phyloP scores from a whole-genome alignment of 2,888 invertebrate genomes.

The Empis stercorea region DNA sequence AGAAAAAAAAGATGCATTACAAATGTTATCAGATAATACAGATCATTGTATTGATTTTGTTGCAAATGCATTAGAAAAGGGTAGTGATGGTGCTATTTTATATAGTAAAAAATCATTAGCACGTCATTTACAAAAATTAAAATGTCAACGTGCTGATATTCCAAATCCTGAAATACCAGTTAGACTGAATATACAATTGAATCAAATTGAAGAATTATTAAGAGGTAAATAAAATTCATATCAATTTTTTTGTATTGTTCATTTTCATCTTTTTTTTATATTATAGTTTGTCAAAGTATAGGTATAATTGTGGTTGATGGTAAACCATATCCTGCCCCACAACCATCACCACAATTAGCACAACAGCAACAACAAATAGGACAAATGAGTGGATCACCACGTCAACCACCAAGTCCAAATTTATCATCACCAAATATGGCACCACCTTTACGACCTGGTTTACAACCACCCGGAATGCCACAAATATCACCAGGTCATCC shows the following conservation, averaged over 20 bases:
- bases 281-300: conserved; percentile 41
- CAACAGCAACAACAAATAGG: conserved; percentile 2
- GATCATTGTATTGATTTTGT: conserved; percentile 84
- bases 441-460: conserved; percentile 30
- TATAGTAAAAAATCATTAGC: conserved; percentile 67
- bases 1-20: conserved; percentile 72
- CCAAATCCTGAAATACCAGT: conserved; percentile 84
- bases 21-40: conserved; percentile 68
- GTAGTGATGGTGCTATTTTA: conserved; percentile 72
- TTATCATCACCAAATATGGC: conserved; percentile 35
- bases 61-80: conserved; percentile 60
- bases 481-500: conserved; percentile 29
- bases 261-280: too few relatives aligned
- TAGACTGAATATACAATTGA: conserved; percentile 63
- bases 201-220: conserved; percentile 67
- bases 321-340: conserved; percentile 52
- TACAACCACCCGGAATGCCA: conserved; percentile 29
- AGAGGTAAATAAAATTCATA: conserved; percentile 41
- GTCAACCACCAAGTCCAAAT: conserved; percentile 31
- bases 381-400: conserved; percentile 25
- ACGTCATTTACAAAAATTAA: conserved; percentile 65
- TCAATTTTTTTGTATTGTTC: conserved; percentile 2
- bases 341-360: conserved; percentile 21
- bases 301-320: conserved; percentile 77
- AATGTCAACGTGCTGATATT: conserved; percentile 71